These are phyloP conservation scores for Syrrhaptes paradoxus DNA, from an alignment of 2,113 vertebrate species.

Conservation along the genomic window DNA sequence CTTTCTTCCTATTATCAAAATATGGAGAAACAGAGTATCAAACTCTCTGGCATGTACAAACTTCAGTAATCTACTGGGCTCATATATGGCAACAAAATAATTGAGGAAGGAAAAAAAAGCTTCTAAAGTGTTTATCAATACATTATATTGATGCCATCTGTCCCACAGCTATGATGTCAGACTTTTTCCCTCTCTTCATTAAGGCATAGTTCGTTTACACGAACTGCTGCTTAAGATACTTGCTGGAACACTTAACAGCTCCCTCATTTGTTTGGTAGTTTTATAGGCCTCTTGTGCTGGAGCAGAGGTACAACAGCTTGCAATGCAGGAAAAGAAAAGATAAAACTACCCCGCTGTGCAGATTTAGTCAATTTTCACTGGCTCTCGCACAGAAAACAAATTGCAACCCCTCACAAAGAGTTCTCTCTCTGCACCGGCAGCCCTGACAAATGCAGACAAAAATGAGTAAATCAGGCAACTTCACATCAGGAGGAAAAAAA, in stretches of 20 bases:
- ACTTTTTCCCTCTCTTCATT: slow-evolving; percentile 36
- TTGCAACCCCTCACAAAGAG: slow-evolving; percentile 75
- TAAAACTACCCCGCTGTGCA: slow-evolving; percentile 77
- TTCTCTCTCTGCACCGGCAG: slow-evolving; percentile 74
- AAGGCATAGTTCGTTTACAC: slow-evolving; percentile 64
- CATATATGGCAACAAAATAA: slow-evolving; percentile 22
- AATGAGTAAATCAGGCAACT: slow-evolving; percentile 80
- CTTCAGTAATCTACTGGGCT: background rate
- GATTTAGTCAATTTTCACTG: slow-evolving; percentile 78
- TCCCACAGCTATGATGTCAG: slow-evolving; percentile 35
- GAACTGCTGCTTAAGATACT: slow-evolving; percentile 69
- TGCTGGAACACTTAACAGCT: slow-evolving; percentile 72
- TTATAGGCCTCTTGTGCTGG: slow-evolving; percentile 75
- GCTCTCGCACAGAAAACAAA: slow-evolving; percentile 80
- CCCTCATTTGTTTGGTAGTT: slow-evolving; percentile 73
- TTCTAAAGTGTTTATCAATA: slow-evolving; percentile 62
- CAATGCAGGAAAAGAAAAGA: slow-evolving; percentile 68
- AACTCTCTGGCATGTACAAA: background rate
- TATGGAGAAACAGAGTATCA: slow-evolving; percentile 23
- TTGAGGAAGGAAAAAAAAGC: slow-evolving; percentile 41
- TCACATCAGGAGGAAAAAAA: slow-evolving; percentile 76
- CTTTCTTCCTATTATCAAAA: slow-evolving; percentile 28
- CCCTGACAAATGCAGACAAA: slow-evolving; percentile 76
- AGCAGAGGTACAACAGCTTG: slow-evolving; percentile 78
- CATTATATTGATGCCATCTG: slow-evolving; percentile 67